Conservation (phyloP, 2,113 vertebrate genomes). For the Halcyon senegalensis region DNA sequence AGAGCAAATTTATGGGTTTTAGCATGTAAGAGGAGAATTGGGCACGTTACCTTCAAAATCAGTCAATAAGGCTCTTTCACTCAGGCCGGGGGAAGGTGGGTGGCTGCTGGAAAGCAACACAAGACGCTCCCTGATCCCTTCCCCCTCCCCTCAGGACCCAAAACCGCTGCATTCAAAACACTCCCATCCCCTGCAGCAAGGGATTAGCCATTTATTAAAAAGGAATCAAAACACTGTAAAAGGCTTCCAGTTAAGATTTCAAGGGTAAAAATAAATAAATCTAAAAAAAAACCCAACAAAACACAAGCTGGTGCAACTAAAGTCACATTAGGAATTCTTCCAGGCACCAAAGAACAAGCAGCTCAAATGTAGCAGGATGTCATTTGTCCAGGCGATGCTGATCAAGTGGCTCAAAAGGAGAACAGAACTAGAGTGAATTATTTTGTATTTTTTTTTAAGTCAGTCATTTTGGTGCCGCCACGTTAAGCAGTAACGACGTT, state of each 20-base stretch:
- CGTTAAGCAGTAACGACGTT: not conserved
- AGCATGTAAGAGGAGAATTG: not conserved
- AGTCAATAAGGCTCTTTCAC: constrained; percentile 61
- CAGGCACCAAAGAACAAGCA: not conserved
- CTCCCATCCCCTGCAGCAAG: constrained; percentile 68
- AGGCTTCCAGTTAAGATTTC: constrained; percentile 36
- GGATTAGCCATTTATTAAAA: constrained; percentile 62
- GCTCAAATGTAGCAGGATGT: not conserved
- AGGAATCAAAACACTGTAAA: constrained; percentile 51
- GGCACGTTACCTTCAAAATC: constrained; percentile 11
- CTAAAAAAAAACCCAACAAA: not conserved
- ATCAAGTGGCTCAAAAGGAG: not conserved
- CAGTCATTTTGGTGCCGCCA: not conserved
- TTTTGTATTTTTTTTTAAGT: not conserved
- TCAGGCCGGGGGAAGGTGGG: not conserved
- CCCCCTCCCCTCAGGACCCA: constrained; percentile 42
- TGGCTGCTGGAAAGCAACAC: constrained; percentile 29
- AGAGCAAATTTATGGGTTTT: constrained; percentile 24
- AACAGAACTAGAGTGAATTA: not conserved
- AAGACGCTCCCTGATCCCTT: constrained; percentile 49
- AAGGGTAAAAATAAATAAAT: not conserved
- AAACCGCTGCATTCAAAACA: constrained; percentile 27
- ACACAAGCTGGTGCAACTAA: not conserved
- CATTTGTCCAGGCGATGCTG: not conserved
- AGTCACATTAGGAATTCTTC: not conserved